These are phyloP conservation scores for Drosophila kokeensis DNA, from an alignment of 2,888 invertebrate genomes.

Conservation along the genomic window DNA sequence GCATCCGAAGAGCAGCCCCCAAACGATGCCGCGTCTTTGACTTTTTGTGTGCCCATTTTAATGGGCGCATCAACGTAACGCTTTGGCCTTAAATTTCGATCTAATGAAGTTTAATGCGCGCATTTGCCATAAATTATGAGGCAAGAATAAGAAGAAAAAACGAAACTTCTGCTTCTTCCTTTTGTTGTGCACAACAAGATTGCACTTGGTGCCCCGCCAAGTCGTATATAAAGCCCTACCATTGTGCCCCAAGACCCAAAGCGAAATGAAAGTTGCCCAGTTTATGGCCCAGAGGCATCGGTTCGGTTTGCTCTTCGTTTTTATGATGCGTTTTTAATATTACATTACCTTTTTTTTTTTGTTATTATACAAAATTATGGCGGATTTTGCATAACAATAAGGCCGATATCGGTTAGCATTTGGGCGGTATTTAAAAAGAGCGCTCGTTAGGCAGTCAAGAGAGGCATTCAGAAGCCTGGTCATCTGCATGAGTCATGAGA, in stretches of 20 bases:
- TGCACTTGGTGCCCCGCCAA: slow-evolving; percentile 37
- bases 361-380: slow-evolving; percentile 48
- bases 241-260: slow-evolving; percentile 36
- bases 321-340: slow-evolving; percentile 77
- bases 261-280: slow-evolving; percentile 57
- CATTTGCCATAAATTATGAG: slow-evolving; percentile 79
- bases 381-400: slow-evolving; percentile 77
- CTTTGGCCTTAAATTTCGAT: slow-evolving; percentile 75
- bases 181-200: slow-evolving; percentile 61
- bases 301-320: slow-evolving; percentile 29
- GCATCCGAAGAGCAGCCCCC: slow-evolving; percentile 17
- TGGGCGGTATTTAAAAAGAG: slow-evolving; percentile 33
- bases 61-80: slow-evolving; percentile 70
- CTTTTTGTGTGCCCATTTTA: slow-evolving; percentile 68
- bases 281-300: slow-evolving; percentile 49
- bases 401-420: slow-evolving; percentile 73
- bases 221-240: slow-evolving; percentile 31
- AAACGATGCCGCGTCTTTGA: slow-evolving; percentile 44
- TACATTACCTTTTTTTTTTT: slow-evolving; percentile 49
- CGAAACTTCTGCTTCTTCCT: slow-evolving; percentile 40
- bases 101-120: slow-evolving; percentile 78
- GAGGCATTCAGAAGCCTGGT: slow-evolving; percentile 25
- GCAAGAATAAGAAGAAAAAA: slow-evolving; percentile 22
- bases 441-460: slow-evolving; percentile 32
- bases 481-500: slow-evolving; percentile 29